Conservation (phyloP, 2,797 vertebrate genomes). For the Hydrophis major region DNA sequence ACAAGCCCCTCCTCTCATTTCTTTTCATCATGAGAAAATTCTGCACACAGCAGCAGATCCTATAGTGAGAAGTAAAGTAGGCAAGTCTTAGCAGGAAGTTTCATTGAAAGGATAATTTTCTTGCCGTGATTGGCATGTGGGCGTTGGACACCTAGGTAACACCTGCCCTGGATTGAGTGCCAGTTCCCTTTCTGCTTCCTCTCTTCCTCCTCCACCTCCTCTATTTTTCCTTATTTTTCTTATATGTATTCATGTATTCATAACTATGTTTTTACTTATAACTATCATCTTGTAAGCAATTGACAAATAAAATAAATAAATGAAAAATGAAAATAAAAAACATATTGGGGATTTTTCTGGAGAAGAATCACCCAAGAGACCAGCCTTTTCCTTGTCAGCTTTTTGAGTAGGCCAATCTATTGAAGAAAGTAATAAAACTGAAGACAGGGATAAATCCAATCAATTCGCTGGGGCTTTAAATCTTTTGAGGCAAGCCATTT, state of each 20-base stretch:
- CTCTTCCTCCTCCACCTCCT: not conserved
- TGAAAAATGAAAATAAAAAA: no score
- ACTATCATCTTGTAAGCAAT: no score
- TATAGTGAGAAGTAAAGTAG: conserved; percentile 20
- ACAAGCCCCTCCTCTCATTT: not conserved
- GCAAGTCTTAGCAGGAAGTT: conserved; percentile 34
- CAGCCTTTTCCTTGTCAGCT: not conserved
- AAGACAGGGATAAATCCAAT: not conserved
- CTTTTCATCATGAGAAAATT: conserved; percentile 36
- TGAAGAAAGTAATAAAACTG: not conserved
- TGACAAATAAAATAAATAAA: no score
- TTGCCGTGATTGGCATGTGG: conserved; percentile 14
- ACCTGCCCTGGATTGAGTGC: conserved; percentile 29
- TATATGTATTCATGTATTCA: no score
- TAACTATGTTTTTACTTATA: no score
- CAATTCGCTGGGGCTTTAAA: not conserved
- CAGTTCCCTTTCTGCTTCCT: conserved; percentile 20
- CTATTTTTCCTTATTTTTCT: no score
- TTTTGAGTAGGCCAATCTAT: not conserved
- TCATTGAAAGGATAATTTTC: conserved; percentile 36
- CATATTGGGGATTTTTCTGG: not conserved
- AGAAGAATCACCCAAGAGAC: not conserved
- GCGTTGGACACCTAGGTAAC: conserved; percentile 32
- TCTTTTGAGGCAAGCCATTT: not conserved
- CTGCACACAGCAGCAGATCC: conserved; percentile 11